Conservation (phyloP, 2,797 vertebrate species). For the Lacerta agilis region DNA sequence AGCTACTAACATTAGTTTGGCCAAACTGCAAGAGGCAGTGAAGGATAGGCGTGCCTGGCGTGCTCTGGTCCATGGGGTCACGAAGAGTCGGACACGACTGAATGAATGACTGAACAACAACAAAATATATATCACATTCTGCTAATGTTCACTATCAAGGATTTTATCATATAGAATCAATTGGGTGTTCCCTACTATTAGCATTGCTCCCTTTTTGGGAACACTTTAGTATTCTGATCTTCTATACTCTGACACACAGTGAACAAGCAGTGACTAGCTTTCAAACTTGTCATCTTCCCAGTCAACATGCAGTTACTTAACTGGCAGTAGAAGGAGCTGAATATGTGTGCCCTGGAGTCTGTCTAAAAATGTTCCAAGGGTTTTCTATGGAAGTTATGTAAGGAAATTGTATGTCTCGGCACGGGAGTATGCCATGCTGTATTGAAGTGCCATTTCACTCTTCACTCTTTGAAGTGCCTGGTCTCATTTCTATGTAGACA, state of each 20-base stretch:
- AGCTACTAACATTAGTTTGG: too few relatives aligned
- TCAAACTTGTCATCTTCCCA: constrained; percentile 13
- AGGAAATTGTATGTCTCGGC: neutral
- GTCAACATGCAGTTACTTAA: constrained; percentile 3
- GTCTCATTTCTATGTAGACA: neutral
- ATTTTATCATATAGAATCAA: neutral
- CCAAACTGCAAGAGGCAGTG: too few relatives aligned
- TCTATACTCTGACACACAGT: constrained; percentile 1
- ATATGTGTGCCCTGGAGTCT: neutral
- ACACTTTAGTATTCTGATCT: constrained; percentile 21
- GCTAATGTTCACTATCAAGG: neutral
- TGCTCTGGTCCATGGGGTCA: too few relatives aligned
- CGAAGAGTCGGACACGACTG: too few relatives aligned
- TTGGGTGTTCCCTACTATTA: neutral
- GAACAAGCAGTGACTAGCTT: neutral
- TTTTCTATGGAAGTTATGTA: neutral
- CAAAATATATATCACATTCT: neutral
- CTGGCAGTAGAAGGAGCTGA: rapidly evolving
- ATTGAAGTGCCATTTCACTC: neutral
- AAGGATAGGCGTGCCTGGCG: too few relatives aligned
- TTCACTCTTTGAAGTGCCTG: neutral
- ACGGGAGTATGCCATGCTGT: neutral
- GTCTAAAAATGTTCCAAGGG: neutral
- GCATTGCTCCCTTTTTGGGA: neutral
- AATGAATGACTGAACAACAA: too few relatives aligned